Conservation (phyloP, 2,113 vertebrate genomes). For the Candoia aspera region DNA sequence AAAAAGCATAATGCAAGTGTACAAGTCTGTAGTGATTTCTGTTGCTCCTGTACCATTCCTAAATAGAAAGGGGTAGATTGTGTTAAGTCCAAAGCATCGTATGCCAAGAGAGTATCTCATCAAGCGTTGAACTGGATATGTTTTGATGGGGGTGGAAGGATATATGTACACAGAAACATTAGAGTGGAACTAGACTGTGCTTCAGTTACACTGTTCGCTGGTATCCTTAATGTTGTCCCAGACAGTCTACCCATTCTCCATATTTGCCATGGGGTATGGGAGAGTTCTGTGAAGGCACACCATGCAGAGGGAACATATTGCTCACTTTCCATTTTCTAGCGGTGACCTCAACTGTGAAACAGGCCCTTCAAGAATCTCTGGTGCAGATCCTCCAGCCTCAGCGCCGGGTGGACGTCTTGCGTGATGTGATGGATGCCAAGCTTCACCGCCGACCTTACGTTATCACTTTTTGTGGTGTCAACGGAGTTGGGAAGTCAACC, state of each 20-base stretch:
- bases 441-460: constrained; percentile 88
- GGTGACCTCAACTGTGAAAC: constrained; percentile 95
- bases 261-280: neutral
- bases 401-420: constrained; percentile 90
- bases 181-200: neutral
- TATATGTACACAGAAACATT: neutral
- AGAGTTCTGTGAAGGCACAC: neutral
- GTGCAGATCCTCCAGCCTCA: constrained; percentile 98
- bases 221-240: neutral
- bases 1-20: neutral
- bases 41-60: neutral
- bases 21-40: neutral
- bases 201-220: neutral
- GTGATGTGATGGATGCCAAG: constrained; percentile 94
- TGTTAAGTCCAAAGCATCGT: neutral
- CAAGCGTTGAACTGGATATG: neutral
- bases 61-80: too few relatives aligned
- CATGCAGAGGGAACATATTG: neutral
- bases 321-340: constrained; percentile 69
- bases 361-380: constrained; percentile 93
- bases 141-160: neutral
- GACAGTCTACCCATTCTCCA: neutral
- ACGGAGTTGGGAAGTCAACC: constrained; percentile 96
- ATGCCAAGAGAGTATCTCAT: neutral
- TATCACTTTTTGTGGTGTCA: constrained; percentile 95